These are phyloP conservation scores for Odontophorus gujanensis DNA, from an alignment of 2,113 vertebrate genomes.

Conservation along the genomic window DNA sequence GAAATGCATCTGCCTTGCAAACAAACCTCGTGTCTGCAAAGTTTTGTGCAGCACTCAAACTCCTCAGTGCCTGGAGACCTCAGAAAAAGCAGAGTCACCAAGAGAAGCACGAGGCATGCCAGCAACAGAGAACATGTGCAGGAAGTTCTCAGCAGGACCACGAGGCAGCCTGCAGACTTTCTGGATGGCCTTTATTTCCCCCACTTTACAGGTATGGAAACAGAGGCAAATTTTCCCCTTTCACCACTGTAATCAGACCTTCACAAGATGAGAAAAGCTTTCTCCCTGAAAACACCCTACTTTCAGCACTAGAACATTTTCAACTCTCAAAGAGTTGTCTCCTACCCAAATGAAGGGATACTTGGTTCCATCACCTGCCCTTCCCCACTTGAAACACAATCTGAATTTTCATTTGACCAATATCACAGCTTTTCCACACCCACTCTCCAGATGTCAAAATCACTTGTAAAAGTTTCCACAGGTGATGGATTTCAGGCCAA, in stretches of 20 bases:
- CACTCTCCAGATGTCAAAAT: neutral
- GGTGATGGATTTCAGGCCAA: slow-evolving; percentile 66
- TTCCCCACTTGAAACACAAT: neutral
- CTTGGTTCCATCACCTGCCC: neutral
- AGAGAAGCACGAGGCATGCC: neutral
- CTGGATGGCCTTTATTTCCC: neutral
- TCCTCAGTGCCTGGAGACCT: accelerated
- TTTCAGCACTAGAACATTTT: neutral
- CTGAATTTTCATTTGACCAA: neutral
- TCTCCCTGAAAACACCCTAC: neutral
- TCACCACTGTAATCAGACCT: neutral
- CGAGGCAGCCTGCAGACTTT: neutral
- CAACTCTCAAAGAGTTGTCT: neutral
- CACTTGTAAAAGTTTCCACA: slow-evolving; percentile 47
- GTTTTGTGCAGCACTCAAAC: slow-evolving; percentile 26
- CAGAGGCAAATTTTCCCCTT: neutral
- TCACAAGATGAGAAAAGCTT: neutral
- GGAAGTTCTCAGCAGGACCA: neutral
- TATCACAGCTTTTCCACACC: neutral
- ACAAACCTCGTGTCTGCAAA: slow-evolving; percentile 16
- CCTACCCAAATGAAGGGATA: neutral
- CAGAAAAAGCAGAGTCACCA: neutral
- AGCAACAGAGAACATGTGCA: neutral
- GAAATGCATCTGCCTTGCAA: slow-evolving; percentile 41
- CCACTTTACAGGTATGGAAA: neutral